phyloP scores from a whole-genome alignment of 2,797 vertebrate species.

The Sylvilagus floridanus region DNA sequence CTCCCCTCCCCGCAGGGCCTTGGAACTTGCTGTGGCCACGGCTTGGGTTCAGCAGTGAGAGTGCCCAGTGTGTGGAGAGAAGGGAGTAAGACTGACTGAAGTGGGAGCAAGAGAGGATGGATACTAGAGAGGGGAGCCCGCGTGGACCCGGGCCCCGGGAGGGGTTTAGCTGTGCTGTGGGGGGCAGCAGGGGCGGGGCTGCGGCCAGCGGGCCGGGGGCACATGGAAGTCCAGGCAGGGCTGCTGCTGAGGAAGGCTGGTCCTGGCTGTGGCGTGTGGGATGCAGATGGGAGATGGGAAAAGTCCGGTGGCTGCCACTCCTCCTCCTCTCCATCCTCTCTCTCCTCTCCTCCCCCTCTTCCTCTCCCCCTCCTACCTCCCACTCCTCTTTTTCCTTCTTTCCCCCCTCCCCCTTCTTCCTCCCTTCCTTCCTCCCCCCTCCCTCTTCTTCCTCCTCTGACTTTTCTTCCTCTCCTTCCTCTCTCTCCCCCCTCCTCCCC shows the following conservation, averaged over 20 bases:
- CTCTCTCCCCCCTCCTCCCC: fast-evolving
- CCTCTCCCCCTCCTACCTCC: too few species aligned
- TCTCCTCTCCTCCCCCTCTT: background rate
- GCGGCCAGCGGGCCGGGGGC: too few species aligned
- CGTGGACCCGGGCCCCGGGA: background rate
- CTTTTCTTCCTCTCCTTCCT: background rate
- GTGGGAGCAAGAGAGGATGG: background rate
- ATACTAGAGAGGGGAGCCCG: background rate
- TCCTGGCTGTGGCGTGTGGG: too few species aligned
- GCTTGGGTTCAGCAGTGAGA: background rate
- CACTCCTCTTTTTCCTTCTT: background rate
- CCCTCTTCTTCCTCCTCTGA: background rate
- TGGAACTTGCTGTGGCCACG: background rate
- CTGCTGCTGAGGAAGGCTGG: background rate
- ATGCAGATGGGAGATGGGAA: background rate
- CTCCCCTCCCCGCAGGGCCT: background rate
- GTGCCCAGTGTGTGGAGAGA: background rate
- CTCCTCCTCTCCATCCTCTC: background rate
- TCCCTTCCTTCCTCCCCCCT: too few species aligned
- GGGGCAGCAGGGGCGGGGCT: background rate
- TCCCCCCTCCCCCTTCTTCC: background rate
- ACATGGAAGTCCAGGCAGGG: background rate
- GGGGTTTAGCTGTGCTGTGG: background rate
- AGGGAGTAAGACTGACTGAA: background rate
- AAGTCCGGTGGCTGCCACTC: background rate